These are phyloP conservation scores for Pristiophorus japonicus DNA, from an alignment of 2,113 vertebrate species.

Conservation along the genomic window DNA sequence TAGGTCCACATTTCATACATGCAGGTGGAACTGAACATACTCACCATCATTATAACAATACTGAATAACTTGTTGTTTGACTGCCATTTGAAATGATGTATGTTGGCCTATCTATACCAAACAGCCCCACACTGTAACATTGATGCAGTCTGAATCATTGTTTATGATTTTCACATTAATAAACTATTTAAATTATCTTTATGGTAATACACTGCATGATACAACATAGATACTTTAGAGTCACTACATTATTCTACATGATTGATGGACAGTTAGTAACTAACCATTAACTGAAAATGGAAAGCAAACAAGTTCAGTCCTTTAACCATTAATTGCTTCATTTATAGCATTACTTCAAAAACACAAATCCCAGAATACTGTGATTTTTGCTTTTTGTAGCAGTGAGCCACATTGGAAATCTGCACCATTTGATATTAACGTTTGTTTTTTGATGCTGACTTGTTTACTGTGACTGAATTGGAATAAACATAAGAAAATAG, in stretches of 20 bases:
- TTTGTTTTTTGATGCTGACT: not conserved
- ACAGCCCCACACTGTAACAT: not conserved
- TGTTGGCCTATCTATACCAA: not conserved
- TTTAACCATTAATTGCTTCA: not conserved
- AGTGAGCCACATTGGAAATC: not conserved
- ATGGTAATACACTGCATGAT: not conserved
- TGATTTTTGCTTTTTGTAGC: not conserved
- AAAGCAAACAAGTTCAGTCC: not conserved
- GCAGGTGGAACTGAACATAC: not conserved
- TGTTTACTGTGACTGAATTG: conserved; percentile 8
- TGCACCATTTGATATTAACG: not conserved
- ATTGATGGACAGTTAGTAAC: not conserved
- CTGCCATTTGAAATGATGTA: not conserved
- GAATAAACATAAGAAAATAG: not conserved
- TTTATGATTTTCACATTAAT: not conserved
- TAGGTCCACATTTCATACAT: not conserved
- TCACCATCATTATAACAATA: not conserved
- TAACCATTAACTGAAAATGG: not conserved
- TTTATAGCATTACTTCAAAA: not conserved
- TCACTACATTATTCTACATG: not conserved
- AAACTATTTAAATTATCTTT: conserved; percentile 3
- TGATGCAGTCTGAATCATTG: not conserved
- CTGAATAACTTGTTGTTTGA: not conserved
- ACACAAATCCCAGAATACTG: not conserved
- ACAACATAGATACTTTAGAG: not conserved